Evolutionary conservation across 2,888 invertebrate species (phyloP).

Genomic region (Lottia scabra): DNA sequence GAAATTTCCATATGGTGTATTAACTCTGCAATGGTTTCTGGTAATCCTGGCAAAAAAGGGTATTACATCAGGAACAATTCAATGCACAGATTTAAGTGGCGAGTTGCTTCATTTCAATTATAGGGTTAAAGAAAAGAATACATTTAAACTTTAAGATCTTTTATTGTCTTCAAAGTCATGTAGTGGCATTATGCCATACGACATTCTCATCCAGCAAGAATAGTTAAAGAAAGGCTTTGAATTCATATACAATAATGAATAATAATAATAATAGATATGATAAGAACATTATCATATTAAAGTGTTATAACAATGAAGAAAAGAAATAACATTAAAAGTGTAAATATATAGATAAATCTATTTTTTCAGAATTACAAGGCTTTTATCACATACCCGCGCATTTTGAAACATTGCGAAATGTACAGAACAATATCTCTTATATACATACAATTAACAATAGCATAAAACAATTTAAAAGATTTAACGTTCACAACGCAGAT

Average conservation of each 20-base stretch:
- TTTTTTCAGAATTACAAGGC: slow-evolving; percentile 5
- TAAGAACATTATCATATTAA: no score
- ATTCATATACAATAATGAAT: neutral
- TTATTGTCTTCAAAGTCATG: neutral
- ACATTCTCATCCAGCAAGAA: slow-evolving; percentile 6
- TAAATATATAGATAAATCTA: neutral
- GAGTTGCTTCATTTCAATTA: no score
- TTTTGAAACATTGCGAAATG: neutral
- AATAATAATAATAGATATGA: neutral
- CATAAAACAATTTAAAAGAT: neutral
- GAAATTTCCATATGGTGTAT: no score
- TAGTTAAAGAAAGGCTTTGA: slow-evolving; percentile 2
- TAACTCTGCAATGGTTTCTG: no score
- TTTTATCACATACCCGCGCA: slow-evolving; percentile 3
- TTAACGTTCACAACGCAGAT: slow-evolving; percentile 6
- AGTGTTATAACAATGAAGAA: neutral
- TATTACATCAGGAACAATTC: no score
- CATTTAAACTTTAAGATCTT: neutral
- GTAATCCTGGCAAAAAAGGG: no score
- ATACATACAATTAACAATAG: neutral
- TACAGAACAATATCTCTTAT: neutral
- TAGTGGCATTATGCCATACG: neutral
- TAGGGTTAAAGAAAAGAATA: no score
- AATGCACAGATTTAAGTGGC: no score
- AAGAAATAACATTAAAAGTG: neutral